Base-by-base conservation (phyloP, 2,797 vertebrate genomes). In the Pampus argenteus region DNA sequence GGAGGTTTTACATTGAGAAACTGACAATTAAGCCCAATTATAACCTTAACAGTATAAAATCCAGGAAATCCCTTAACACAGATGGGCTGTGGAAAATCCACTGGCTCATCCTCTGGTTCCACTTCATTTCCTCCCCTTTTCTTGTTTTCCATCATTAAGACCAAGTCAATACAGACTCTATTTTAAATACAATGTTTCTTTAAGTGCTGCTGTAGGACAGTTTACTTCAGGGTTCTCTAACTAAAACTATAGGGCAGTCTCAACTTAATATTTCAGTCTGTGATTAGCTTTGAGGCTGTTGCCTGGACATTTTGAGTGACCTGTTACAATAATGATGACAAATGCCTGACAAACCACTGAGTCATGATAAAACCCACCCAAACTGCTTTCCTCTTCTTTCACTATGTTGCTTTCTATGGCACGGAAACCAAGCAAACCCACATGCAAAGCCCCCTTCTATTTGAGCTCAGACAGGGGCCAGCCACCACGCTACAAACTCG, bases 401-500 rank as follows among this genome's bases (percentile, higher is more conserved):
- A 44, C 52, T 70, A 68, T 38, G 22, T 48, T 56, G 58, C 74
- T 70, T 34, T 50, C 50, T 22, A 60, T 77, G 82, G 80, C 74
- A 78, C 74, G 50, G 67, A 77, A 71, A 36, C 45, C 45, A 29
- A 72, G 75, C 51, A 56, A 52, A 70, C 55, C 59, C 72, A 69
- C 64, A 79, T 74, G 74, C 51, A 77, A 79, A 77, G 61, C 56
- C 67, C 44, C 60, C 44, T 55, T 75, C 45, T 25, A 61, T 31
- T 64, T 75, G 72, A 57, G 83, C 86, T 83, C 83, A 91, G 85
- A 84, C 75, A 71, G 71, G 70, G 86, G 79, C 87, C 88, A 86
- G 76, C 87, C 89, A 89, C 86, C 72, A 36, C 71, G 71, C 73
- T 82, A 78, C 81, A 91, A 87, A 89, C 87, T 71, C 58, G 83